These are phyloP conservation scores for Pampusana beccarii DNA, from an alignment of 2,113 vertebrate genomes.

Conservation along the genomic window DNA sequence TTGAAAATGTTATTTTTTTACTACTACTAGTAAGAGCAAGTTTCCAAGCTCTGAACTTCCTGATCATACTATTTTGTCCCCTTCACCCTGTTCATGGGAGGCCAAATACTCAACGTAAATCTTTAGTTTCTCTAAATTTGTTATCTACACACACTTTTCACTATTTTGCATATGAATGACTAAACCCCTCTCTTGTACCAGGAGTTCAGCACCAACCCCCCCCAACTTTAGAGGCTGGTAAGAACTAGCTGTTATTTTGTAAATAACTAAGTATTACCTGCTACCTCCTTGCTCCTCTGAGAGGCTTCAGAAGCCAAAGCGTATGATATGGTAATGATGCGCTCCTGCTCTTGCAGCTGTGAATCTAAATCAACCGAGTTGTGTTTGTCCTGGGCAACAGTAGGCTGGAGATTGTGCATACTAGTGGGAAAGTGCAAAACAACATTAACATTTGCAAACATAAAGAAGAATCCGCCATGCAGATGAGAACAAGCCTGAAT, in stretches of 20 bases:
- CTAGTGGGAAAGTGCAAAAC: slow-evolving; percentile 69
- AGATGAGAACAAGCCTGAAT: neutral
- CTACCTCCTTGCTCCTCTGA: slow-evolving; percentile 94
- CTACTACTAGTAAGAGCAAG: neutral
- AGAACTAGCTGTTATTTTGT: slow-evolving; percentile 51
- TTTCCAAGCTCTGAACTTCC: neutral
- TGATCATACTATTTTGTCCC: neutral
- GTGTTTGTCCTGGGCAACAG: slow-evolving; percentile 78
- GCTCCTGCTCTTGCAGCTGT: slow-evolving; percentile 91
- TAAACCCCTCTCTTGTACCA: neutral
- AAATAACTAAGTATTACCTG: slow-evolving; percentile 85
- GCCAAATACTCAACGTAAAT: neutral
- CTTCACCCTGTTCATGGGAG: neutral
- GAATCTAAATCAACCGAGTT: slow-evolving; percentile 82
- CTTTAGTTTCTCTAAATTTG: neutral
- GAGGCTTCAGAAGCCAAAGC: slow-evolving; percentile 96
- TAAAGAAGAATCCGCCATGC: neutral
- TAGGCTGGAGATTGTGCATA: slow-evolving; percentile 86
- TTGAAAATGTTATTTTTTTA: neutral
- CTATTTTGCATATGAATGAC: neutral
- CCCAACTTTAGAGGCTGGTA: neutral
- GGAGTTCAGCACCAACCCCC: slow-evolving; percentile 5
- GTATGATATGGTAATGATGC: slow-evolving; percentile 97
- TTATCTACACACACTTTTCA: neutral
- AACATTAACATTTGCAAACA: slow-evolving; percentile 42